Evolutionary conservation across 2,797 vertebrate species (phyloP), one percentile per base, ranked within the genome.

Genomic region (Passerculus sandwichensis): DNA sequence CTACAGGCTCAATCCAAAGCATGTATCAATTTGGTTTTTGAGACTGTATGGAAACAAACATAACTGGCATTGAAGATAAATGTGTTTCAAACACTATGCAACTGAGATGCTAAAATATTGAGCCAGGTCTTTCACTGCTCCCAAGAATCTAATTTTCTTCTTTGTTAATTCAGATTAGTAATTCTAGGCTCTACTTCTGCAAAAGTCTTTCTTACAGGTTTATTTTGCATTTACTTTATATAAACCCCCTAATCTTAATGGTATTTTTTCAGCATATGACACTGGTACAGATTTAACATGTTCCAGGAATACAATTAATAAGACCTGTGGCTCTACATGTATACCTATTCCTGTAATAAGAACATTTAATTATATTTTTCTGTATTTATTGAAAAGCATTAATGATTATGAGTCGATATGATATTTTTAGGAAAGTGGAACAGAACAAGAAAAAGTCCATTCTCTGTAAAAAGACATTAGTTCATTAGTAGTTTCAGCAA

Each of bases 241-340:
- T 32, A 69, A 57, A 6, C 0, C 0, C 25, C 7, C 4, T 47
- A 25, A 38, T 65, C 15, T 44, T 60, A 45, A 32, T 9, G 9
- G 13, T 17, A 36, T 20, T 83, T 92, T 85, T 72, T 40, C 54
- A 61, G 9, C 38, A 56, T 77, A 40, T 77, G 69, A 73, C 5
- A 40, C 12, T 12, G 38, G 4, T 70, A 62, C 69, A 53, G 47
- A 54, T 53, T 72, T 57, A 59, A 29, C 67, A 40, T 21, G 14
- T 53, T 91, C 84, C 23, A 42, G 50, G 13, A 91, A 77, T 8
- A 13, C 48, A 73, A 75, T 45, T 29, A 81, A 74, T 80, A 74
- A 70, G 18, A 60, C 11, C 15, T 32, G 15, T 77, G 38, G 21
- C 23, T 89, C 67, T 56, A 36, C 13, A 76, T 64, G 7, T 16